These are phyloP conservation scores for Platygyra sinensis DNA, from an alignment of 64 coral and sea anemone genomes.

Conservation along the genomic window DNA sequence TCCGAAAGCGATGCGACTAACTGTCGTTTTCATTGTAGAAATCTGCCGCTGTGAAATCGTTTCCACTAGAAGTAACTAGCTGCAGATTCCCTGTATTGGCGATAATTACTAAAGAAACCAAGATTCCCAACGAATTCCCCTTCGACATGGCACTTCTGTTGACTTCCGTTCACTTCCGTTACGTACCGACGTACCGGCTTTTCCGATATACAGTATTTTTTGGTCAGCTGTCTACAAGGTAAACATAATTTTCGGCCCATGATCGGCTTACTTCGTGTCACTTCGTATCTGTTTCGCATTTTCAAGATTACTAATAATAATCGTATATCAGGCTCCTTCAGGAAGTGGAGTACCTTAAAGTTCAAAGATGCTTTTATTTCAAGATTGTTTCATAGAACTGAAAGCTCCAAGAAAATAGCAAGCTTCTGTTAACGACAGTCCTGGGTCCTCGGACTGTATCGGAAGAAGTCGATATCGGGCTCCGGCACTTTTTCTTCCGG, in stretches of 20 bases:
- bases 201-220: background rate
- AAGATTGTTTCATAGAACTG: no score
- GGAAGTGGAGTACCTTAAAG: background rate
- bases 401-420: no score
- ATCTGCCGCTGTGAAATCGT: conserved; percentile 33
- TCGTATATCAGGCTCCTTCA: background rate
- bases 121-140: background rate
- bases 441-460: background rate
- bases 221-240: conserved; percentile 32
- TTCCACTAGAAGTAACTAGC: conserved; percentile 1
- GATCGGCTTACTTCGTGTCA: background rate
- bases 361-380: no score
- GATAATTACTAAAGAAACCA: conserved; percentile 21
- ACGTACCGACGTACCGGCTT: background rate
- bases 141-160: background rate
- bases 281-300: background rate
- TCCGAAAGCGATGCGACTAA: conserved; percentile 73
- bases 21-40: conserved; percentile 64
- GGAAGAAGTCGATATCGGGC: background rate
- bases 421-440: background rate
- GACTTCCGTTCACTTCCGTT: background rate
- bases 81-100: background rate
- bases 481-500: background rate
- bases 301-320: no score
- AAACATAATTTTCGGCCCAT: background rate